Percentiles rank a stretch among this genome's conserved stretches.
Conservation (phyloP, 1,140 invertebrate species). For the Neelides sp. region DNA sequence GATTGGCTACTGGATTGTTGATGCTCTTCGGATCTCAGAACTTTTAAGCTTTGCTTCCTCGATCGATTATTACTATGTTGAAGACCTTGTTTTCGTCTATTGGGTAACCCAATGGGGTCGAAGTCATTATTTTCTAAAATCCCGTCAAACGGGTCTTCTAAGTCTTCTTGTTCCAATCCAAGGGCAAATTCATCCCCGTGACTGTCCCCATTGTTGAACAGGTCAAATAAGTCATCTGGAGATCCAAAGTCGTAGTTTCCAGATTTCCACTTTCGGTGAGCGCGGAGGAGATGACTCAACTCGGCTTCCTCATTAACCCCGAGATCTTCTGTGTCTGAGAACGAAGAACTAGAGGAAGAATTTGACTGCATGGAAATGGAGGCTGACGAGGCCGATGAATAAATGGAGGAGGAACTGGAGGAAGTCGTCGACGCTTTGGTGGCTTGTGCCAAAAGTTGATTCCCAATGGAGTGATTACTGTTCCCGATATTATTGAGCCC, state of each 20-base stretch:
- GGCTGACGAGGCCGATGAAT: conserved; percentile 1
- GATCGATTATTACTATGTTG: conserved; percentile 3
- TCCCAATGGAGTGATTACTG: background rate
- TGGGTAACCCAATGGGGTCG: background rate
- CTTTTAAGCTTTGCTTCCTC: conserved; percentile 16
- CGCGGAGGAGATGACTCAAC: conserved; percentile 7
- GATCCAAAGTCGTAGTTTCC: conserved; percentile 15
- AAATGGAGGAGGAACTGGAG: conserved; percentile 1
- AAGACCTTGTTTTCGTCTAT: background rate
- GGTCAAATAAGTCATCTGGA: background rate
- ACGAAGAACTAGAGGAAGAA: conserved; percentile 1
- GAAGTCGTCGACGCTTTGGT: background rate
- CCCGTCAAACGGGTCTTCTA: background rate
- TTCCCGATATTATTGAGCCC: background rate
- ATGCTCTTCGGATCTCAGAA: conserved; percentile 11
- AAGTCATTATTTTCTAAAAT: background rate
- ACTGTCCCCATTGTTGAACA: background rate
- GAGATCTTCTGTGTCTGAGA: conserved; percentile 3
- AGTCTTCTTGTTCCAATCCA: background rate
- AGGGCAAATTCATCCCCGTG: background rate
- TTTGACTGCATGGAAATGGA: background rate
- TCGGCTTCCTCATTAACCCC: conserved; percentile 5
- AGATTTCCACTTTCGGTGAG: conserved; percentile 12
- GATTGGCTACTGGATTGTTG: background rate
- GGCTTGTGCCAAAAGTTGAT: background rate